Evolutionary conservation across 2,113 vertebrate genomes (phyloP).

Genomic region (Brienomyrus longianalis): DNA sequence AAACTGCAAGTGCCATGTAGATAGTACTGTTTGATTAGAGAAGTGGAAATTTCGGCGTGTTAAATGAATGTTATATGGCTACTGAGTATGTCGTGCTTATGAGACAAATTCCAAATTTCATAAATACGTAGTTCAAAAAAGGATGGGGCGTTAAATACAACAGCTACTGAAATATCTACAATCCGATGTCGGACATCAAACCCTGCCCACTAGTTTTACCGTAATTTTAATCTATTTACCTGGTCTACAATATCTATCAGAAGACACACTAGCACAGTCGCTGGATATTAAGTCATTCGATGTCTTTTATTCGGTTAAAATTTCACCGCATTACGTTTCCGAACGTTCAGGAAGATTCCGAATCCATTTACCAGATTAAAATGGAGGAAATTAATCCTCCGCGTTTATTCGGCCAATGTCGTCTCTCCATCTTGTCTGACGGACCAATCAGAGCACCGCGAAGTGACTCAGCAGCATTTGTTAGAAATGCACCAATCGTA

Average conservation of each 20-base stretch:
- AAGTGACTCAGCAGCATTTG: not conserved
- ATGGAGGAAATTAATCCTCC: constrained; percentile 16
- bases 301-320: not conserved
- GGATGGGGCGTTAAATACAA: not conserved
- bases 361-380: not conserved
- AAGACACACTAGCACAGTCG: not conserved
- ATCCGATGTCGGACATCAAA: not conserved
- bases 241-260: not conserved
- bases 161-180: not conserved
- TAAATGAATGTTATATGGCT: not conserved
- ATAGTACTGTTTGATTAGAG: not conserved
- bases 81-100: not conserved
- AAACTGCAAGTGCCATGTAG: not conserved
- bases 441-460: constrained; percentile 6
- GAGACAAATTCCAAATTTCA: not conserved
- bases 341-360: not conserved
- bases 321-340: not conserved
- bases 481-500: constrained; percentile 4
- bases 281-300: not conserved
- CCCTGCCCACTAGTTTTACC: not conserved
- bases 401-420: not conserved
- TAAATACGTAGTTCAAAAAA: not conserved
- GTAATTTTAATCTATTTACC: not conserved
- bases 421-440: not conserved
- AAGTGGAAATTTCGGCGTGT: not conserved